phyloP scores from a whole-genome alignment of 2,888 invertebrate genomes.

The Seira musarum region DNA sequence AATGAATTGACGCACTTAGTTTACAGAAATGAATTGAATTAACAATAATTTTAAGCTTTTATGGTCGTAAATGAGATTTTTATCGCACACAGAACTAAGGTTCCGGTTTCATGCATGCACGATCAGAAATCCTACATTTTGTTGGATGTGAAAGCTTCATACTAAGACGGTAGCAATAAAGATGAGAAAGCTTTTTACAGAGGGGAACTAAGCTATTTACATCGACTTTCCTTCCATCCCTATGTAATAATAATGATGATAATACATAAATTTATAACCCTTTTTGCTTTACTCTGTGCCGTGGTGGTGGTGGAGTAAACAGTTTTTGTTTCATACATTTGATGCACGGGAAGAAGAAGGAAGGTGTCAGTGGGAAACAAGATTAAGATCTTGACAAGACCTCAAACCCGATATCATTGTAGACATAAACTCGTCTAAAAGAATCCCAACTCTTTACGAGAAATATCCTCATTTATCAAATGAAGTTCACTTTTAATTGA shows the following conservation, averaged over 20 bases:
- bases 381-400: slow-evolving; percentile 52
- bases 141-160: no score
- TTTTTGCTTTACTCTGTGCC: slow-evolving; percentile 18
- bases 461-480: slow-evolving; percentile 31
- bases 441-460: no score
- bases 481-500: slow-evolving; percentile 23
- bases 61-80: slow-evolving; percentile 20
- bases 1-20: no score
- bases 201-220: no score
- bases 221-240: no score
- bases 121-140: slow-evolving; percentile 7
- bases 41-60: no score
- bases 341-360: slow-evolving; percentile 22
- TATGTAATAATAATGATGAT: neutral
- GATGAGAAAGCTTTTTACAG: no score
- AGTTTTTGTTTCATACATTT: slow-evolving; percentile 37
- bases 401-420: slow-evolving; percentile 21
- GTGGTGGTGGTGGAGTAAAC: slow-evolving; percentile 37
- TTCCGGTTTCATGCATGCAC: slow-evolving; percentile 60
- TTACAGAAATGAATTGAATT: no score
- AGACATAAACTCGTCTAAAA: no score
- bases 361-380: slow-evolving; percentile 59
- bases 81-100: slow-evolving; percentile 37
- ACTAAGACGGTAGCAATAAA: no score
- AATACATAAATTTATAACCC: neutral